These are phyloP conservation scores for Sorex fumeus DNA, from an alignment of 2,113 vertebrate genomes.

Conservation along the genomic window DNA sequence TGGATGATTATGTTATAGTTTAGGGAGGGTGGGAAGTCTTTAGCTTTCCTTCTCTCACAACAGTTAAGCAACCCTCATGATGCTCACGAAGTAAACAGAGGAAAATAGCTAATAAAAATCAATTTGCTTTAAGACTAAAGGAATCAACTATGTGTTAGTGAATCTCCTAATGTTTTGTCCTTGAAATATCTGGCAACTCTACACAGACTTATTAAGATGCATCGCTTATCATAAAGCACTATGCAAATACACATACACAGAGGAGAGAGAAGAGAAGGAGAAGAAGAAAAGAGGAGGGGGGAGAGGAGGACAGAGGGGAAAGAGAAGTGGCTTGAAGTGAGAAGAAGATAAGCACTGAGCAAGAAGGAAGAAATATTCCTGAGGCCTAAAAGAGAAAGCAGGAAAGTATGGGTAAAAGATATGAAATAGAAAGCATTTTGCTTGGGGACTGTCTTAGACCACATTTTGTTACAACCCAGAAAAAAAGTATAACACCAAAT, in stretches of 20 bases:
- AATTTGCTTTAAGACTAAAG: not conserved
- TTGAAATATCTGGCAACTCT: conserved; percentile 1
- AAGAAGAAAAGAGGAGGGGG: too few relatives aligned
- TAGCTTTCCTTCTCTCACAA: not conserved
- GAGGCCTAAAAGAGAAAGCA: not conserved
- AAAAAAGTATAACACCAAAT: not conserved
- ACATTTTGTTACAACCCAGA: not conserved
- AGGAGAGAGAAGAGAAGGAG: not conserved
- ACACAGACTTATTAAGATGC: not conserved
- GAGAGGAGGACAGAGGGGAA: not conserved
- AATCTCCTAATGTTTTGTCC: conserved; percentile 21
- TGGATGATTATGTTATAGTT: not conserved
- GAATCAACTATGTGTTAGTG: not conserved
- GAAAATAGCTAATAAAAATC: not conserved
- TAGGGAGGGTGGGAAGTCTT: not conserved
- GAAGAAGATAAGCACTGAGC: not conserved
- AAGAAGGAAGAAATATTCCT: not conserved
- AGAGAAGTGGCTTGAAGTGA: not conserved
- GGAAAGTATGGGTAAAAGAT: not conserved
- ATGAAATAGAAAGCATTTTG: not conserved
- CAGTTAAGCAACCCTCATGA: conserved; percentile 4
- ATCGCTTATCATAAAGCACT: not conserved
- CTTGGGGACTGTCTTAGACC: not conserved
- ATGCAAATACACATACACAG: not conserved
- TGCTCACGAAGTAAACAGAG: conserved; percentile 11